Evolutionary conservation across 1,140 invertebrate species (phyloP).

Genomic region (Apis florea): DNA sequence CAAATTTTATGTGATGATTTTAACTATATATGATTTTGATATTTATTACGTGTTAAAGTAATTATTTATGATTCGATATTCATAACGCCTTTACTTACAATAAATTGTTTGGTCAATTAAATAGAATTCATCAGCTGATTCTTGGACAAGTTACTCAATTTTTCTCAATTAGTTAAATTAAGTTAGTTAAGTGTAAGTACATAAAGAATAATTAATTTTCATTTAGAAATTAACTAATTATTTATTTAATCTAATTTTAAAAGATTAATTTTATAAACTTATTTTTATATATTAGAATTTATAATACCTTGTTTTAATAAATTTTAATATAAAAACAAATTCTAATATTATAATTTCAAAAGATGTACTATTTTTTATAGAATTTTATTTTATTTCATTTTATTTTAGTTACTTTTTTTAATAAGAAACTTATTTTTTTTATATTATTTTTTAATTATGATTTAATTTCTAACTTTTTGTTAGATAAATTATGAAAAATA

Average conservation of each 20-base stretch:
- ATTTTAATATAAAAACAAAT: not conserved
- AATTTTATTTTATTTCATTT: not conserved
- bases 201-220: not conserved
- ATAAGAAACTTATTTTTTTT: not conserved
- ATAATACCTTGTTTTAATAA: not conserved
- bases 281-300: not conserved
- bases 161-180: not conserved
- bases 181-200: not conserved
- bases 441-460: not conserved
- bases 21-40: too few relatives aligned
- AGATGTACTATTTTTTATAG: not conserved
- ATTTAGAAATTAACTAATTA: not conserved
- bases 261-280: not conserved
- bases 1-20: too few relatives aligned
- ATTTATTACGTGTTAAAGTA: not conserved
- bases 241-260: not conserved
- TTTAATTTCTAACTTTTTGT: not conserved
- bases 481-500: too few relatives aligned
- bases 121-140: not conserved
- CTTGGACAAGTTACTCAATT: not conserved
- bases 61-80: not conserved
- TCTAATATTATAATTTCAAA: not conserved
- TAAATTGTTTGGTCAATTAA: not conserved
- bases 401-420: not conserved
- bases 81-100: not conserved